Evolutionary conservation across 2,888 invertebrate genomes (phyloP).

Genomic region (Chymomyza amoena): DNA sequence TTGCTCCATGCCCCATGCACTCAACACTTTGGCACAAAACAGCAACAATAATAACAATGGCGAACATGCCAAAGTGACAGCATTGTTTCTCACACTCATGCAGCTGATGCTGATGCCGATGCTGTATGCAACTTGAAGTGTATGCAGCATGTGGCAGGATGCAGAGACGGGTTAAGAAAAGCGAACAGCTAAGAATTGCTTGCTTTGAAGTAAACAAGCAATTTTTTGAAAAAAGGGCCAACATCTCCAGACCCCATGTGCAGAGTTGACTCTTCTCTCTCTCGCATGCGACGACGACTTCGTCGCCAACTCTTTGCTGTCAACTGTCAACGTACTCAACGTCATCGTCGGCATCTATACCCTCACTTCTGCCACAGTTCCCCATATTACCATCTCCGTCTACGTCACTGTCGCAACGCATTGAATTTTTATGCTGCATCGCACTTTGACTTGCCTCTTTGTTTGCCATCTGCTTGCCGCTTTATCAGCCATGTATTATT

Average conservation of each 20-base stretch:
- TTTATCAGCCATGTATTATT: slow-evolving; percentile 58
- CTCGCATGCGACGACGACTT: not conserved
- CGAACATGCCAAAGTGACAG: slow-evolving; percentile 58
- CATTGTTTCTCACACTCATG: slow-evolving; percentile 65
- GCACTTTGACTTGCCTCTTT: slow-evolving; percentile 67
- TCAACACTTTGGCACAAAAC: slow-evolving; percentile 5
- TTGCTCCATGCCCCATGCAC: not conserved
- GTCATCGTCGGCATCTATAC: not conserved
- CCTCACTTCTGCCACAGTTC: not conserved
- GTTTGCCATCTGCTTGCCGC: slow-evolving; percentile 44
- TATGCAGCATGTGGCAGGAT: not conserved
- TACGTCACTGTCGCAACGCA: slow-evolving; percentile 5
- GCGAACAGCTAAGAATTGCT: slow-evolving; percentile 44
- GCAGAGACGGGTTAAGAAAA: not conserved
- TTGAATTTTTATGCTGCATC: slow-evolving; percentile 64
- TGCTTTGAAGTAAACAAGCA: slow-evolving; percentile 73
- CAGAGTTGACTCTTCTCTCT: slow-evolving; percentile 10
- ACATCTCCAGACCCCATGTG: slow-evolving; percentile 6
- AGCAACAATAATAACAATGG: slow-evolving; percentile 1
- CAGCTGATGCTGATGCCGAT: slow-evolving; percentile 50
- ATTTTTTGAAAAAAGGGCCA: slow-evolving; percentile 50
- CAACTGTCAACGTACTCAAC: slow-evolving; percentile 67
- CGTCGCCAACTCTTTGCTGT: slow-evolving; percentile 51
- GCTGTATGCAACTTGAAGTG: slow-evolving; percentile 31
- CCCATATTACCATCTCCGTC: not conserved